These are phyloP conservation scores for Orchestia grillus DNA, from an alignment of 1,140 invertebrate species.

Conservation along the genomic window DNA sequence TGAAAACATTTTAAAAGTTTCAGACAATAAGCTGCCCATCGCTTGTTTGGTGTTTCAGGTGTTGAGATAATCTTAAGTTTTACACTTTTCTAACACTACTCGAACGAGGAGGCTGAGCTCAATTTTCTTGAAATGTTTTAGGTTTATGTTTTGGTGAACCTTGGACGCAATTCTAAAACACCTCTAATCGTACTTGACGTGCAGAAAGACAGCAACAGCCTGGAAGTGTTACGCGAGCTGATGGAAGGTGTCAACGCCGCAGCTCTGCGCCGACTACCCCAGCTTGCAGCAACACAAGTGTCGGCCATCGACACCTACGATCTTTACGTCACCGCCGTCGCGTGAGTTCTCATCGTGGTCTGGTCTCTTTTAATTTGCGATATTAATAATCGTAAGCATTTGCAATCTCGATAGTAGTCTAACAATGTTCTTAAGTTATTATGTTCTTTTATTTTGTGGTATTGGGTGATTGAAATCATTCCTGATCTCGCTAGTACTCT, in stretches of 20 bases:
- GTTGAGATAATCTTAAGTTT: not conserved
- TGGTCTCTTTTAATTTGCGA: not conserved
- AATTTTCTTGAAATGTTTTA: not conserved
- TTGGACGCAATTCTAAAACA: not conserved
- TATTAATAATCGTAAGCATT: not conserved
- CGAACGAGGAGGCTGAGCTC: not conserved
- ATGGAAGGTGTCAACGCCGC: not conserved
- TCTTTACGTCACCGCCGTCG: conserved; percentile 62
- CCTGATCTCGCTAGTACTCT: no score
- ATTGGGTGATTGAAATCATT: no score
- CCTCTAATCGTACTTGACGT: not conserved
- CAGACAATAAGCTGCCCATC: no score
- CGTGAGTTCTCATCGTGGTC: conserved; percentile 52
- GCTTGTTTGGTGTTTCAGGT: no score
- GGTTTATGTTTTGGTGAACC: not conserved
- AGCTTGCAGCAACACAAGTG: conserved; percentile 60
- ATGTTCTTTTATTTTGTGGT: no score
- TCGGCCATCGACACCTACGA: conserved; percentile 66
- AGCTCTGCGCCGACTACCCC: not conserved
- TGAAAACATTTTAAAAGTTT: no score
- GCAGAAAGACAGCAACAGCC: not conserved
- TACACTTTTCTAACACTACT: not conserved
- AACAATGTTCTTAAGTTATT: no score
- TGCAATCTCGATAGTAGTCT: not conserved
- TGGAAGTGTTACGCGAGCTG: not conserved